Percentiles rank a stretch among this genome's conserved stretches.
Evolutionary conservation across 1,140 invertebrate species (phyloP).

Genomic region (Drosophila neocordata): DNA sequence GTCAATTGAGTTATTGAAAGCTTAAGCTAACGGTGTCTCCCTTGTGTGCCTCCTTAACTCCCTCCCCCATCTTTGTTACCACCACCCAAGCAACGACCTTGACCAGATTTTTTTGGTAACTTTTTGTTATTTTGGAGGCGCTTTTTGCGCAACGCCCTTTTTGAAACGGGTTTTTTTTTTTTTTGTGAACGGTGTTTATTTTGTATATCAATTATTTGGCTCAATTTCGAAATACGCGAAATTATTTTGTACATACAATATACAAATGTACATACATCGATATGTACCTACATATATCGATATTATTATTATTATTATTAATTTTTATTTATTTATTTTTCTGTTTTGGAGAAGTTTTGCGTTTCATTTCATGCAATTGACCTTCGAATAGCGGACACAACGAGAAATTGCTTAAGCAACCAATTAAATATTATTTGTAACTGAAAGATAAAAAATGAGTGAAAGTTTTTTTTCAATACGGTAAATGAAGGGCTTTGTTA

Average conservation of each 20-base stretch:
- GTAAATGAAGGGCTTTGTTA: no score
- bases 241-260: neutral
- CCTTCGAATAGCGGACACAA: slow-evolving; percentile 60
- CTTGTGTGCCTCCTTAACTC: slow-evolving; percentile 27
- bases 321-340: neutral
- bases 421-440: neutral
- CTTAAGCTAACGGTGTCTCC: slow-evolving; percentile 20
- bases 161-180: slow-evolving; percentile 69
- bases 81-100: slow-evolving; percentile 48
- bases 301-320: neutral
- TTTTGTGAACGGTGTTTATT: slow-evolving; percentile 70
- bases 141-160: slow-evolving; percentile 55
- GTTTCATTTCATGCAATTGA: slow-evolving; percentile 55
- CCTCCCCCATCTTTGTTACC: slow-evolving; percentile 24
- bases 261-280: neutral
- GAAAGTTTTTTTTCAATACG: no score
- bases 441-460: neutral
- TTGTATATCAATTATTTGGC: slow-evolving; percentile 60
- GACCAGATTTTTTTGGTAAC: slow-evolving; percentile 53
- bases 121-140: slow-evolving; percentile 7
- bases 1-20: slow-evolving; percentile 18
- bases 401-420: slow-evolving; percentile 51
- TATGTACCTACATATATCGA: neutral
- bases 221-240: slow-evolving; percentile 55
- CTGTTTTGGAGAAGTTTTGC: slow-evolving; percentile 58